These are phyloP conservation scores for Agelaius phoeniceus DNA, from an alignment of 2,113 vertebrate species.

Conservation along the genomic window DNA sequence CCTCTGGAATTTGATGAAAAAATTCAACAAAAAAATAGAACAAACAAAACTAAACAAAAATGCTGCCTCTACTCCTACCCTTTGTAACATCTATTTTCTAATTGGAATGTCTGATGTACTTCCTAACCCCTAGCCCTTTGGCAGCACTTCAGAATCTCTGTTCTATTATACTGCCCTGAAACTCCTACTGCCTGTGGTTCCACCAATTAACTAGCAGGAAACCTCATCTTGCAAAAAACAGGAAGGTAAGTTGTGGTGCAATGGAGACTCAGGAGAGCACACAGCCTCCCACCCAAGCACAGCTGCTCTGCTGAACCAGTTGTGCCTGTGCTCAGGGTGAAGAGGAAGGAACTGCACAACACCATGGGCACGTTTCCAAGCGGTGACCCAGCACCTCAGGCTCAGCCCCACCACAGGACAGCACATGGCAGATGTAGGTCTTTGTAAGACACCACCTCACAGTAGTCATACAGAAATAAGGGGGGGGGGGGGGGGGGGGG, in stretches of 20 bases:
- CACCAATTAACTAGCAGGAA: background rate
- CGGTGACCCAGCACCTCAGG: background rate
- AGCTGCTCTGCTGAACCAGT: background rate
- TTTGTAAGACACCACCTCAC: background rate
- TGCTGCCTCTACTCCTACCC: background rate
- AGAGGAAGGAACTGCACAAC: background rate
- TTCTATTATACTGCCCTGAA: background rate
- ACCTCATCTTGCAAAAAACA: background rate
- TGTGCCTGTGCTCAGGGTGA: background rate
- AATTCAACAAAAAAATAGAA: background rate
- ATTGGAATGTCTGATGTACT: background rate
- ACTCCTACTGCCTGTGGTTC: background rate
- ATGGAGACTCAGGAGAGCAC: background rate
- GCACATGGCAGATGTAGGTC: background rate
- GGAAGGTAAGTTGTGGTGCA: background rate
- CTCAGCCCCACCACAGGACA: background rate
- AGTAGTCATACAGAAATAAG: too few species aligned
- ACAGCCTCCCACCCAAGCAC: background rate
- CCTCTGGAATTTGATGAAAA: background rate
- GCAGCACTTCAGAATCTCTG: background rate
- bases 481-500: too few species aligned
- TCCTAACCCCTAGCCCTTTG: background rate
- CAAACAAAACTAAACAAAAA: background rate
- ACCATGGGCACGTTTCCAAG: background rate
- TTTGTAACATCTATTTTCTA: background rate